Conservation (phyloP, 2,888 invertebrate genomes). For the Digitonthophagus gazella region DNA sequence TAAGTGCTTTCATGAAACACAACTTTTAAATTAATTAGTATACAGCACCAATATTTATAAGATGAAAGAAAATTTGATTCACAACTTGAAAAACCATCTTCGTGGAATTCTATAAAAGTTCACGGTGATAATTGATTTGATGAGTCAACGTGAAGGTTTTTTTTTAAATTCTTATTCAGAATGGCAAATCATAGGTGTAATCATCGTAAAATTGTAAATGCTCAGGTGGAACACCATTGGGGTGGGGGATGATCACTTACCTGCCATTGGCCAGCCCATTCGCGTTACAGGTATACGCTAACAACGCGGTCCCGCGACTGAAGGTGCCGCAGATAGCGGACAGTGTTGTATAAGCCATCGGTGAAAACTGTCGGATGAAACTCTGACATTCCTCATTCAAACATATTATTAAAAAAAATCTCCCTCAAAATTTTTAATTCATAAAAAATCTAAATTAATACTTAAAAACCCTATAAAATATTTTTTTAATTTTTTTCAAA, state of each 20-base stretch:
- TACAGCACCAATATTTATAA: too few relatives aligned
- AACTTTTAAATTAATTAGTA: too few relatives aligned
- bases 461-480: too few relatives aligned
- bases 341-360: conserved; percentile 8
- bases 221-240: not conserved
- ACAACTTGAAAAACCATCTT: too few relatives aligned
- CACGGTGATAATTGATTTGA: not conserved
- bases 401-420: not conserved
- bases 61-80: too few relatives aligned
- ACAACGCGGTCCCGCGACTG: conserved; percentile 2
- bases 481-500: not conserved
- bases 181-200: not conserved
- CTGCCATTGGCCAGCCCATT: conserved; percentile 7
- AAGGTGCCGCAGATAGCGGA: conserved; percentile 7
- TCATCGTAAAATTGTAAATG: not conserved
- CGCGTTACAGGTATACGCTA: conserved; percentile 6
- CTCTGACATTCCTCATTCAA: not conserved
- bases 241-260: conserved; percentile 14
- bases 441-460: not conserved
- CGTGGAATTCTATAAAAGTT: too few relatives aligned
- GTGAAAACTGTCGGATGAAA: conserved; percentile 2
- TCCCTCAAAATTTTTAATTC: not conserved
- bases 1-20: too few relatives aligned
- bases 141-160: not conserved
- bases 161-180: not conserved